A percentile compares a stretch with the other conserved stretches of the same genome.
These are phyloP conservation scores for Hormiphora californensis DNA, from an alignment of 37 sponge, comb jelly and placozoan species.

Conservation along the genomic window DNA sequence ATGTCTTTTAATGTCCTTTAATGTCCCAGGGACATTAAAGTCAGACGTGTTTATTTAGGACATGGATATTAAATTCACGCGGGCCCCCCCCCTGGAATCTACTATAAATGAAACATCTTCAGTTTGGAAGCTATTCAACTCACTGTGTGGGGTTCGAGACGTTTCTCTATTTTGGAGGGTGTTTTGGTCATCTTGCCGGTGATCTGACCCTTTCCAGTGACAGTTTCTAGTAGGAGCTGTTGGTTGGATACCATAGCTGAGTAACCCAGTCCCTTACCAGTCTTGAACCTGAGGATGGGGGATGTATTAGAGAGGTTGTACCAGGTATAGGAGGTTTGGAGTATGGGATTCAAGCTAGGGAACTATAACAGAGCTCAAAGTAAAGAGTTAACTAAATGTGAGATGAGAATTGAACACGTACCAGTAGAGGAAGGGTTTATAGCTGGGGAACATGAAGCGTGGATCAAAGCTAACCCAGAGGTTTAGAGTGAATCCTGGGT, in stretches of 20 bases:
- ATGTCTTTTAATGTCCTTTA: too few species aligned
- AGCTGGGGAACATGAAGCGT: slow-evolving; percentile 61
- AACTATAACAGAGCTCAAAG: background rate
- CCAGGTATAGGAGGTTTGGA: background rate
- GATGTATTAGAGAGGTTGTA: background rate
- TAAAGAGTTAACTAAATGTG: background rate
- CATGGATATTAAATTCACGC: too few species aligned
- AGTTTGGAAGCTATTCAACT: background rate
- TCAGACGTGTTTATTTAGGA: too few species aligned
- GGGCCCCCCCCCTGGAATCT: background rate
- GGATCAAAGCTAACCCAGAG: slow-evolving; percentile 79
- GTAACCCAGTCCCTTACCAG: slow-evolving; percentile 72
- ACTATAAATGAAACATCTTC: slow-evolving; percentile 28
- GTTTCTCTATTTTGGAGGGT: slow-evolving; percentile 59
- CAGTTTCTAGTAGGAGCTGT: slow-evolving; percentile 55
- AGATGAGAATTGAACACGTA: slow-evolving; percentile 29
- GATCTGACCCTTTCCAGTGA: slow-evolving; percentile 65
- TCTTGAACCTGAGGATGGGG: slow-evolving; percentile 66
- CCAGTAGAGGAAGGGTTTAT: slow-evolving; percentile 82
- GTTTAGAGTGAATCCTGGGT: slow-evolving; percentile 73
- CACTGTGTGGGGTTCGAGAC: slow-evolving; percentile 65
- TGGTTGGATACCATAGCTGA: slow-evolving; percentile 64
- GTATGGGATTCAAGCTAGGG: background rate
- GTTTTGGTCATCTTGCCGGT: slow-evolving; percentile 68
- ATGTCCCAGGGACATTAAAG: too few species aligned